Percentiles rank a stretch among this genome's conserved stretches.
Evolutionary conservation across 2,888 invertebrate genomes (phyloP).

Genomic region (Eumerus sabulonum): DNA sequence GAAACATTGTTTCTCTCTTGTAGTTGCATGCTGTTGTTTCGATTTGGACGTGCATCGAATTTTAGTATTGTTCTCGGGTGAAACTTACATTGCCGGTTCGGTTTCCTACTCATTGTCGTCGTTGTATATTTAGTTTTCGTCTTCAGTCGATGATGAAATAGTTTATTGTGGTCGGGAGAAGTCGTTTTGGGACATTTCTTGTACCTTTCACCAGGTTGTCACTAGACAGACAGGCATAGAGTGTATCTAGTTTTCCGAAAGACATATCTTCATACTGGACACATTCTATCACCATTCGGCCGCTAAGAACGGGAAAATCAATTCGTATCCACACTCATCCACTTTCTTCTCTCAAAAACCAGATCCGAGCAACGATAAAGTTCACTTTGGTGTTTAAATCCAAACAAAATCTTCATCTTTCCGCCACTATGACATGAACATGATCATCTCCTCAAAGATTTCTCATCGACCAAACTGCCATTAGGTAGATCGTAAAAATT

Average conservation of each 20-base stretch:
- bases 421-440: slow-evolving; percentile 30
- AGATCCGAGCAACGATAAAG: slow-evolving; percentile 47
- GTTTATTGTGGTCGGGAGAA: no score
- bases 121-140: no score
- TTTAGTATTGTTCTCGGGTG: slow-evolving; percentile 40
- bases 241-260: no score
- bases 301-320: no score
- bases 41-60: slow-evolving; percentile 54
- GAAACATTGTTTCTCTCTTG: slow-evolving; percentile 45
- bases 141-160: no score
- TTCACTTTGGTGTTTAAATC: slow-evolving; percentile 54
- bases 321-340: no score
- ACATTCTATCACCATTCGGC: no score
- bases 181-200: no score
- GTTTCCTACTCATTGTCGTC: no score
- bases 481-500: not conserved
- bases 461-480: slow-evolving; percentile 39
- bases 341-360: slow-evolving; percentile 36
- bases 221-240: no score
- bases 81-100: slow-evolving; percentile 30
- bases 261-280: no score
- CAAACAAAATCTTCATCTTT: slow-evolving; percentile 57
- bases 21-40: slow-evolving; percentile 32
- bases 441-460: slow-evolving; percentile 38
- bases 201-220: no score